These are phyloP conservation scores for Drosophila kanekoi DNA, from an alignment of 2,888 invertebrate genomes.

Conservation along the genomic window DNA sequence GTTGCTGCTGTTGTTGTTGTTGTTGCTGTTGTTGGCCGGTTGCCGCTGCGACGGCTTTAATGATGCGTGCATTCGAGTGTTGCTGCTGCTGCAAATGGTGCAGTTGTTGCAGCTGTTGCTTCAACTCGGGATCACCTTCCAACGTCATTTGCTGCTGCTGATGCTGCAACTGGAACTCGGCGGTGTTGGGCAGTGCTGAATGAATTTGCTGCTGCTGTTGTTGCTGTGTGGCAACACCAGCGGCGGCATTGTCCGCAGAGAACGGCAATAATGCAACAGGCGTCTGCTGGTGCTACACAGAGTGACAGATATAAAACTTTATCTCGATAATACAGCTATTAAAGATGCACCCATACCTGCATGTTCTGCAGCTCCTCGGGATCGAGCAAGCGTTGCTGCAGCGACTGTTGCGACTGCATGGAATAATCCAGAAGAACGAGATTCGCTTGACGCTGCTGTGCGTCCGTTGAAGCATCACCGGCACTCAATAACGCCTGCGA, in stretches of 20 bases:
- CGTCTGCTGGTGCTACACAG: slow-evolving; percentile 82
- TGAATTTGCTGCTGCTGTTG: slow-evolving; percentile 69
- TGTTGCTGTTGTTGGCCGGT: slow-evolving; percentile 77
- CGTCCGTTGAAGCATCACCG: slow-evolving; percentile 77
- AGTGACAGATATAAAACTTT: background rate
- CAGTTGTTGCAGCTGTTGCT: slow-evolving; percentile 76
- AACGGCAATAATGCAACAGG: slow-evolving; percentile 83
- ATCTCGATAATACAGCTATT: background rate
- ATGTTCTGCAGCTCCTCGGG: slow-evolving; percentile 84
- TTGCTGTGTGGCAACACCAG: slow-evolving; percentile 61
- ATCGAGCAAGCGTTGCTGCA: slow-evolving; percentile 84
- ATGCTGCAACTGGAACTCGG: slow-evolving; percentile 79
- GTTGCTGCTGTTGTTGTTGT: slow-evolving; percentile 70
- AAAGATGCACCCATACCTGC: slow-evolving; percentile 71
- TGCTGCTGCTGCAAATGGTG: slow-evolving; percentile 77
- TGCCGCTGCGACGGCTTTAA: slow-evolving; percentile 82
- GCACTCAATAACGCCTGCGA: slow-evolving; percentile 76
- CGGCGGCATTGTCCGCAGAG: slow-evolving; percentile 76
- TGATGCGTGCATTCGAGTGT: slow-evolving; percentile 81
- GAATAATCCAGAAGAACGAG: slow-evolving; percentile 84
- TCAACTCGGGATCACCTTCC: slow-evolving; percentile 80
- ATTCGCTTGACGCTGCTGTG: slow-evolving; percentile 81
- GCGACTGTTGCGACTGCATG: slow-evolving; percentile 84
- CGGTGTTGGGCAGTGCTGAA: slow-evolving; percentile 74
- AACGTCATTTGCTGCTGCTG: slow-evolving; percentile 77